A percentile compares a stretch with the other conserved stretches of the same genome.
Conservation (phyloP, 2,113 vertebrate genomes). For the Corythoichthys haematopterus region DNA sequence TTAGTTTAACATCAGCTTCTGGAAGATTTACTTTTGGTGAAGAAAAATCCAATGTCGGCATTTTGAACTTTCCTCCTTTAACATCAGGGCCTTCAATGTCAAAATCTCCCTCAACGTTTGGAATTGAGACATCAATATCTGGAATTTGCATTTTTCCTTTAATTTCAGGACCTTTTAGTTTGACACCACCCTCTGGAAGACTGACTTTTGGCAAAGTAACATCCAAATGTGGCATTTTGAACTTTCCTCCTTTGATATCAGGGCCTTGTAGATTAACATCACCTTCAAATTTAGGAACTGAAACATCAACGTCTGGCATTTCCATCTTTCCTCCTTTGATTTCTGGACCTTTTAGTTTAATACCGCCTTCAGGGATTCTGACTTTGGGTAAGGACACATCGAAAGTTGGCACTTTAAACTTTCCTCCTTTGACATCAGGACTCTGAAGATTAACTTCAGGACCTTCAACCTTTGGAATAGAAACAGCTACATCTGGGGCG, state of each 20-base stretch:
- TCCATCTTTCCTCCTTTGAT: constrained; percentile 8
- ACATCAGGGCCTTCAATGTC: constrained; percentile 13
- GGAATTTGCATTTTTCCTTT: constrained; percentile 47
- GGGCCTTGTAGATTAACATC: constrained; percentile 23
- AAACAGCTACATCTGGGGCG: constrained; percentile 41
- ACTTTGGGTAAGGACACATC: constrained; percentile 25
- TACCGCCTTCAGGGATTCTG: constrained; percentile 4
- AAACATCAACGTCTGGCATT: constrained; percentile 46
- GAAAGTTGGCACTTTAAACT: constrained; percentile 31
- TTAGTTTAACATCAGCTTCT: constrained; percentile 19
- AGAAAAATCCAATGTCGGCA: constrained; percentile 38
- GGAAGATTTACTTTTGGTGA: constrained; percentile 35
- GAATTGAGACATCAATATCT: constrained; percentile 49
- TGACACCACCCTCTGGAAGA: constrained; percentile 6
- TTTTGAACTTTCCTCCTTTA: constrained; percentile 12
- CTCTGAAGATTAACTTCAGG: constrained; percentile 22
- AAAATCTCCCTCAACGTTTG: constrained; percentile 32
- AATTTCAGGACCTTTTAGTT: constrained; percentile 19
- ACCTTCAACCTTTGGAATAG: constrained; percentile 40
- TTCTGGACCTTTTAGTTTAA: constrained; percentile 7
- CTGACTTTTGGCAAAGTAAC: constrained; percentile 41
- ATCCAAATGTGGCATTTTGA: constrained; percentile 44
- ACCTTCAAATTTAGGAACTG: constrained; percentile 35
- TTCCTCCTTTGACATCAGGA: constrained; percentile 20
- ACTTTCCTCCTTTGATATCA: constrained; percentile 42